Base-by-base conservation (phyloP, 2,888 invertebrate species). In the Alitta virens region DNA sequence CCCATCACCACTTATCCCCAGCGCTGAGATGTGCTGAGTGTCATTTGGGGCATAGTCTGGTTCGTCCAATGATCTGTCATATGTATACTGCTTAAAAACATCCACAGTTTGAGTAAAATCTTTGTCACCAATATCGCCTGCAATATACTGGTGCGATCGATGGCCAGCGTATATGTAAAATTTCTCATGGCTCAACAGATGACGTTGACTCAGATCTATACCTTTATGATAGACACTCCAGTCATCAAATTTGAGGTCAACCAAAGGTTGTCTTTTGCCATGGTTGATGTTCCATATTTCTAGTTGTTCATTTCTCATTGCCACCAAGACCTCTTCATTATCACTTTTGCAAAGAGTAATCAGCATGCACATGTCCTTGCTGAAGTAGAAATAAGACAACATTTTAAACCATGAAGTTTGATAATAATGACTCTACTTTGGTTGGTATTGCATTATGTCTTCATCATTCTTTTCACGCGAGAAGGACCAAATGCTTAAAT, bases 241-340 rank as follows among this genome's bases (percentile, higher is more conserved):
- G 52, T 59, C 59, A 14, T n/a, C 33, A 24, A 24, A 21, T 1
- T 50, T 25, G 7, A 51, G 5, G 3, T 46, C 38, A 2, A 26
- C 23, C 2, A 24, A 27, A 12, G 16, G 12, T 1, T 27, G 18
- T 25, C 68, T 65, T 56, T 70, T 68, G 7, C 74, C 74, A 23
- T 60, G 60, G n/a, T 55, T 57, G 0, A 71, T 61, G 56, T 69
- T 66, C 74, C 74, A 74, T 9, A 69, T 55, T 21, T 59, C 59
- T 1, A 59, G 33, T 18, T 59, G 33, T 25, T 51, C 24, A 24
- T 59, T 59, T 21, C 59, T 49, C 59, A 59, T 59, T 9, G 59
- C 24, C 1, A 52, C 33, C 52, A 59, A 21, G 25, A 40, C 50
- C 42, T 59, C 59, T 1, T 38, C 9, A 18, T 59, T 50, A n/a